Conservation (phyloP, 2,888 invertebrate species). For the Muschampia plurimacula region DNA sequence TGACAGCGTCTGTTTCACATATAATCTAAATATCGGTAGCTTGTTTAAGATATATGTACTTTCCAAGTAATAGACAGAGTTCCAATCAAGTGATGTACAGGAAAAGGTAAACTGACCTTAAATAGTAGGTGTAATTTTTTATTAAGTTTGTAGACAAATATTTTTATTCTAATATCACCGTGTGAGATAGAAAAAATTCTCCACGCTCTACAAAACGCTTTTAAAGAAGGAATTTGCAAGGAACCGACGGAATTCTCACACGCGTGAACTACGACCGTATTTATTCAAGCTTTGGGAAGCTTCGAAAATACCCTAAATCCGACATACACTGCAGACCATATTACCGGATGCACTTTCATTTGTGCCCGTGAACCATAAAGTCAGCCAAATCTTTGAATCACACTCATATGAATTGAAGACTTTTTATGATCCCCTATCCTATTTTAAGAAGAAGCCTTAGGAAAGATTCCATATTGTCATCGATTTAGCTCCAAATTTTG, state of each 20-base stretch:
- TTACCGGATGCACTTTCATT: slow-evolving; percentile 68
- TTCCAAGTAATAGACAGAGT: too few species aligned
- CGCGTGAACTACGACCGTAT: slow-evolving; percentile 59
- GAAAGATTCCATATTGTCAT: slow-evolving; percentile 63
- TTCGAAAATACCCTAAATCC: slow-evolving; percentile 71
- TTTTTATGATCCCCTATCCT: slow-evolving; percentile 72
- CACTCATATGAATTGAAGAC: slow-evolving; percentile 70
- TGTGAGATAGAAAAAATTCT: slow-evolving; percentile 25
- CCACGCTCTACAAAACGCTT: slow-evolving; percentile 21
- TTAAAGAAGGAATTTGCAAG: slow-evolving; percentile 29
- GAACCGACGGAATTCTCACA: slow-evolving; percentile 24
- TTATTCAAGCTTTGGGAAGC: slow-evolving; percentile 54
- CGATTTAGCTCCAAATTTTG: slow-evolving; percentile 63
- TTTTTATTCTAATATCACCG: slow-evolving; percentile 26
- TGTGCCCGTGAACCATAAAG: slow-evolving; percentile 59
- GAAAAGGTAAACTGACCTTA: not conserved
- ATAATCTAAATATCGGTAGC: not conserved
- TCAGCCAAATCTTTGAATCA: slow-evolving; percentile 82
- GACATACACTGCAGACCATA: slow-evolving; percentile 70
- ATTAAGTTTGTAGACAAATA: slow-evolving; percentile 3
- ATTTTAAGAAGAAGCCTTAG: slow-evolving; percentile 66
- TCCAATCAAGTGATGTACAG: not conserved
- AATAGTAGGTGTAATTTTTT: not conserved
- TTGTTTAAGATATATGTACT: too few species aligned
- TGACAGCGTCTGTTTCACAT: not conserved